These are phyloP conservation scores for Oenanthe oenanthe DNA, from an alignment of 2,113 vertebrate genomes.

Conservation along the genomic window DNA sequence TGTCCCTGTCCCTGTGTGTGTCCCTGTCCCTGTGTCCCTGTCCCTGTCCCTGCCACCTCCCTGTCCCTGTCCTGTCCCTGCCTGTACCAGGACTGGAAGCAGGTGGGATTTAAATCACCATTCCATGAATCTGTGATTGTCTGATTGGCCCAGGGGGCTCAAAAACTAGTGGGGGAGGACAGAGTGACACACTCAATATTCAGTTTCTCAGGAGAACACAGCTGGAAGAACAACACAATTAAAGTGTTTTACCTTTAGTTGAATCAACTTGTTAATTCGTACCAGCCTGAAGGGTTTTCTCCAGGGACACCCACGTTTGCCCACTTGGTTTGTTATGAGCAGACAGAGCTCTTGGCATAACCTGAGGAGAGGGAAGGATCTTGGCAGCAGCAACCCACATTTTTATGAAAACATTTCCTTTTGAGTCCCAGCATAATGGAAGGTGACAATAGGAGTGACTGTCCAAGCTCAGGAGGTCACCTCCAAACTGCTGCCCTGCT, in stretches of 20 bases:
- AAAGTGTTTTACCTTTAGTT: neutral
- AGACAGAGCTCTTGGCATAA: constrained; percentile 28
- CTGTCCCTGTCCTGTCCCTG: neutral
- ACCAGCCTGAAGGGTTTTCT: constrained; percentile 6
- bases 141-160: neutral
- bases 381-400: neutral
- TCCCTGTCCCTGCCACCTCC: too few species aligned
- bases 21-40: too few species aligned
- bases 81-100: neutral
- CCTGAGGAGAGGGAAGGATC: neutral
- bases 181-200: neutral
- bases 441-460: neutral
- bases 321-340: neutral
- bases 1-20: too few species aligned
- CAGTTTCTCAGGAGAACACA: neutral
- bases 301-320: neutral
- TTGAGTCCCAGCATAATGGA: neutral
- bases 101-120: neutral
- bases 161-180: neutral
- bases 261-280: neutral
- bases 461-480: neutral
- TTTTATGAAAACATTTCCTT: neutral
- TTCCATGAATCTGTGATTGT: neutral
- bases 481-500: neutral
- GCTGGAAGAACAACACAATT: neutral